Base-by-base conservation (phyloP, 2,888 invertebrate species). In the Sturmia bella region DNA sequence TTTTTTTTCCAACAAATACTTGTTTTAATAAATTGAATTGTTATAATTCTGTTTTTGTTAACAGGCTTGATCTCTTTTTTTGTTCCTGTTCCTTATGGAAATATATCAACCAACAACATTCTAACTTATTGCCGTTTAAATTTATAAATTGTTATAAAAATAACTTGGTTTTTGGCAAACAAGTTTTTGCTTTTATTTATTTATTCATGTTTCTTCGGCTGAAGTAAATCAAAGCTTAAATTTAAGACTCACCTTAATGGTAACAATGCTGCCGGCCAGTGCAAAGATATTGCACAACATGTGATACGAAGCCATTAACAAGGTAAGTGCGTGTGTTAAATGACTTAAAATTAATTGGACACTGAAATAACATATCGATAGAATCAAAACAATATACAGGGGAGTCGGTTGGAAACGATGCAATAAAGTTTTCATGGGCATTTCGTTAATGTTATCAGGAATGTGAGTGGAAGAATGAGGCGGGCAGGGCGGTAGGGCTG, bases 211-310 rank as follows among this genome's bases (percentile, higher is more conserved):
- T n/a, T 6, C 3, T 27, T 27, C 27, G 6, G 6, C 3, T 32
- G 3, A 9, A 41, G 17, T 54, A 15, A 54, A 54, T 54, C 45
- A 64, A 74, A 64, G 43, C 43, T 54, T 19, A 54, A 19, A 37
- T 24, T 45, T 56, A 48, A 24, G 12, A 87, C 92, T 92, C 91
- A 96, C 96, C 94, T 96, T 95, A 84, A 96, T 94, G 21, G 96
- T 95, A 59, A 95, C 92, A 86, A 96, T 94, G 87, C 95, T 96
- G 39, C 96, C 95, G 50, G 93, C 92, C 72, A 98, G 93, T 11
- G 98, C 97, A 72, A 98, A 94, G 43, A 98, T 95, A 88, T 98
- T 96, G 91, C 98, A 98, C 66, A 99, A 93, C 93, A 97, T 96
- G 91, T 98, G 98, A 92, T 98, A 98, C 11, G 98, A 95, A 90